Evolutionary conservation across 2,113 vertebrate species (phyloP), one percentile per base, ranked within the genome.

Genomic region (Brienomyrus longianalis): DNA sequence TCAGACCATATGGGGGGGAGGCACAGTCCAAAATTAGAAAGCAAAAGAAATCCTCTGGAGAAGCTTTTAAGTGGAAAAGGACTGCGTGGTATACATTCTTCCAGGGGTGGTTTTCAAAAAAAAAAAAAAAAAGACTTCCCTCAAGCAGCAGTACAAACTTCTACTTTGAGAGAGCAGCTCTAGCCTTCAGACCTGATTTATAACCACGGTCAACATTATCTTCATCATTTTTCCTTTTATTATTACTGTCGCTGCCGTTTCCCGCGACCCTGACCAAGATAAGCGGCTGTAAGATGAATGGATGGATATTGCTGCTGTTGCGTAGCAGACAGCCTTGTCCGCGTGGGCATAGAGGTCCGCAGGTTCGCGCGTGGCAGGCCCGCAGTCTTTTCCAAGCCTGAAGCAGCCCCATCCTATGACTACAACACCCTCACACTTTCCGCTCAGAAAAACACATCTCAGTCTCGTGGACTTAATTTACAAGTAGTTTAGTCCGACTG

Each of bases 1-100:
- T 90, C 86, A 83, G 86, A 90, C 86, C 70, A 90, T 86, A 87
- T 90, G 89, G 50, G 66, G 88, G 48, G 35, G 52, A 83, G 70
- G 74, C 86, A 87, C 8, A 45, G 39, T 86, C 89, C 86, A 90
- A 88, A 87, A 87, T 87, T 88, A 88, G 86, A 80, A 90, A 90
- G 43, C 48, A 87, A 84, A 86, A 89, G 62, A 87, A 86, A 86
- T 66, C 59, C 59, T 77, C 86, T 27, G 89, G 66, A 77, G 66
- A 35, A 39, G 66, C 66, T 90, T 90, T 90, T 74, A 52, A 51
- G 84, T 85, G 47, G 56, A 66, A 86, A 48, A 27, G 84, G 48
- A 31, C 54, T 87, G 59, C 89, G 70, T 87, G 86, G 70, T 50
- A 62, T 48, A 86, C 89, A 70, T 87, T 90, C 89, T 70, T 89